These are phyloP conservation scores for Glaucomys volans DNA, from an alignment of 2,113 vertebrate species.

Conservation along the genomic window DNA sequence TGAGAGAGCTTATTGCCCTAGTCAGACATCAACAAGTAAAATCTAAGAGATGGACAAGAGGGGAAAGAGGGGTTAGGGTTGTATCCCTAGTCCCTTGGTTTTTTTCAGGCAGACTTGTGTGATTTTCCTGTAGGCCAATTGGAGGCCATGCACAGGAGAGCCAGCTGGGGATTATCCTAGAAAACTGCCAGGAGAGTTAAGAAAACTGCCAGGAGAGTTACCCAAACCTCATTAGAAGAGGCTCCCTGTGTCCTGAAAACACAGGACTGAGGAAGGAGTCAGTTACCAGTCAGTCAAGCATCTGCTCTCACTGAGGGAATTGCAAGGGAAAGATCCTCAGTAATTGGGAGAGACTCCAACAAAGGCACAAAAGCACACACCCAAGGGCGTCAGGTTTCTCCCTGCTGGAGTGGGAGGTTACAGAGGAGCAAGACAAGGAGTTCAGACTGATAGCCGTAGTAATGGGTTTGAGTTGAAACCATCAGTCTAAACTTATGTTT, in stretches of 20 bases:
- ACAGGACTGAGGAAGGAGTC: background rate
- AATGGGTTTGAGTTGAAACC: background rate
- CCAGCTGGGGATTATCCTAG: background rate
- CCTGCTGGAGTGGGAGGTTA: background rate
- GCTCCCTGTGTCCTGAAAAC: background rate
- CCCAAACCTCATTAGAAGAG: background rate
- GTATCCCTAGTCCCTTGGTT: background rate
- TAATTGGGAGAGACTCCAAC: background rate
- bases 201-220: background rate
- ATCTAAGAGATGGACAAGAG: background rate
- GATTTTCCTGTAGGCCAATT: background rate
- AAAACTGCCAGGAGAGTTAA: background rate
- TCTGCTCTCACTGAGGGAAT: background rate
- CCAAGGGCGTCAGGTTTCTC: background rate
- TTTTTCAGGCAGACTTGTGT: background rate
- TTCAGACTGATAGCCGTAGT: background rate
- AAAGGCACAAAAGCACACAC: background rate
- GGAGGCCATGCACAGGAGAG: background rate
- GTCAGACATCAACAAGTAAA: background rate
- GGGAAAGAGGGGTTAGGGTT: background rate
- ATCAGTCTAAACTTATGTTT: background rate
- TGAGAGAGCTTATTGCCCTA: background rate
- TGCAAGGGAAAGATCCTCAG: background rate
- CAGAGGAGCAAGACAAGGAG: background rate
- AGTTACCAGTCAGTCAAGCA: background rate